These are phyloP conservation scores for Aplocera efformata DNA, from an alignment of 2,888 invertebrate species.

Conservation along the genomic window DNA sequence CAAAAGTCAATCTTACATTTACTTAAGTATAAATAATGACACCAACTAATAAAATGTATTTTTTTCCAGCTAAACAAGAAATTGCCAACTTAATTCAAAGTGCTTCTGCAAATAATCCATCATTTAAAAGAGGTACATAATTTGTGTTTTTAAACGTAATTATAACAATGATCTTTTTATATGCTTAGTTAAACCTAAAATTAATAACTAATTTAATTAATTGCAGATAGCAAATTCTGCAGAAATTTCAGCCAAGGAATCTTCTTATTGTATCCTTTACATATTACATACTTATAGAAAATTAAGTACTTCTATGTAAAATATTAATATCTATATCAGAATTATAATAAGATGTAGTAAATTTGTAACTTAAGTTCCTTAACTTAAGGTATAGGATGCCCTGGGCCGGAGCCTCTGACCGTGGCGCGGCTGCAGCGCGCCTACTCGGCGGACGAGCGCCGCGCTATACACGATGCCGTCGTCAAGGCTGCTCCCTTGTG, in stretches of 20 bases:
- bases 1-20: too few species aligned
- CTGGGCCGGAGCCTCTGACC: slow-evolving; percentile 45
- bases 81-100: slow-evolving; percentile 50
- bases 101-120: slow-evolving; percentile 44
- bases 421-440: slow-evolving; percentile 54
- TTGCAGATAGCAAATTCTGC: slow-evolving; percentile 27
- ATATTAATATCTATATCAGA: too few species aligned
- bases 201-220: slow-evolving; percentile 9
- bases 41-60: too few species aligned
- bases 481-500: slow-evolving; percentile 55
- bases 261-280: slow-evolving; percentile 47
- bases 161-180: too few species aligned
- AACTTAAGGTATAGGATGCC: slow-evolving; percentile 51
- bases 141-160: background rate
- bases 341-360: background rate
- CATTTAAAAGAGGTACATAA: slow-evolving; percentile 58
- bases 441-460: slow-evolving; percentile 78
- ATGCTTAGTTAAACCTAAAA: background rate
- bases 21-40: too few species aligned
- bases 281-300: slow-evolving; percentile 1
- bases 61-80: slow-evolving; percentile 46
- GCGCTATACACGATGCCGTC: slow-evolving; percentile 77
- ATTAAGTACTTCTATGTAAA: too few species aligned
- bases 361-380: slow-evolving; percentile 35
- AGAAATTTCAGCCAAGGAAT: slow-evolving; percentile 21